A percentile compares a stretch with the other conserved stretches of the same genome.
Evolutionary conservation across 2,888 invertebrate species (phyloP).

Genomic region (Lathronympha strigana): DNA sequence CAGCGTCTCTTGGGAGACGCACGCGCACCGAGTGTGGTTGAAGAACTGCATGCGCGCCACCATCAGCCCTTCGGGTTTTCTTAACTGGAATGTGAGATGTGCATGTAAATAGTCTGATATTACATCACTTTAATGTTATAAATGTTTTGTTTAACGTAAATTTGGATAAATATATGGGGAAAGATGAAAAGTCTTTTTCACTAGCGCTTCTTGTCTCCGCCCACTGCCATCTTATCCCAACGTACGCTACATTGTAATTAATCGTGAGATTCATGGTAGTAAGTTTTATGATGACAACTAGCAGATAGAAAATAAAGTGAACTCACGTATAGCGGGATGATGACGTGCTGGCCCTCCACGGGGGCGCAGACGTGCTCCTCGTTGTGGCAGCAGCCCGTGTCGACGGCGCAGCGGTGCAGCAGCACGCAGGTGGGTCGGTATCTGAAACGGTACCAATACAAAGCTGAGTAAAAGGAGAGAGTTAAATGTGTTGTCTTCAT

Average conservation of each 20-base stretch:
- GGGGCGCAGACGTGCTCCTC: slow-evolving; percentile 91
- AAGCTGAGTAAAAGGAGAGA: too few relatives aligned
- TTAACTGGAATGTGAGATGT: slow-evolving; percentile 58
- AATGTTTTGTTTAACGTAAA: too few relatives aligned
- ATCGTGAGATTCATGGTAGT: too few relatives aligned
- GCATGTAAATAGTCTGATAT: background rate
- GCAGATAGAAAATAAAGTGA: background rate
- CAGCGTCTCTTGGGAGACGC: slow-evolving; percentile 65
- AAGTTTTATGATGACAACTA: background rate
- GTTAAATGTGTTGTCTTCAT: too few relatives aligned
- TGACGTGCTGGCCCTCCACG: slow-evolving; percentile 87
- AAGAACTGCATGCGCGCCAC: slow-evolving; percentile 70
- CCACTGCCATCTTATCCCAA: too few relatives aligned
- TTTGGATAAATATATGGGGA: too few relatives aligned
- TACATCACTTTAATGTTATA: too few relatives aligned
- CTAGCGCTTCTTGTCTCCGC: too few relatives aligned
- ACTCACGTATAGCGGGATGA: slow-evolving; percentile 92
- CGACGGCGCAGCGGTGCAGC: slow-evolving; percentile 93
- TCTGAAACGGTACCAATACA: slow-evolving; percentile 50
- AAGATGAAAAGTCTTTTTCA: too few relatives aligned
- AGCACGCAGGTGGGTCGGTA: slow-evolving; percentile 94
- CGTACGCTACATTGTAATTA: too few relatives aligned
- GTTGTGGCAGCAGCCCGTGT: slow-evolving; percentile 93
- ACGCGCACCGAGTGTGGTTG: slow-evolving; percentile 76
- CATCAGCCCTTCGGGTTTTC: slow-evolving; percentile 65